Base-by-base conservation (phyloP, 1,140 invertebrate genomes). In the Caerostris darwini region DNA sequence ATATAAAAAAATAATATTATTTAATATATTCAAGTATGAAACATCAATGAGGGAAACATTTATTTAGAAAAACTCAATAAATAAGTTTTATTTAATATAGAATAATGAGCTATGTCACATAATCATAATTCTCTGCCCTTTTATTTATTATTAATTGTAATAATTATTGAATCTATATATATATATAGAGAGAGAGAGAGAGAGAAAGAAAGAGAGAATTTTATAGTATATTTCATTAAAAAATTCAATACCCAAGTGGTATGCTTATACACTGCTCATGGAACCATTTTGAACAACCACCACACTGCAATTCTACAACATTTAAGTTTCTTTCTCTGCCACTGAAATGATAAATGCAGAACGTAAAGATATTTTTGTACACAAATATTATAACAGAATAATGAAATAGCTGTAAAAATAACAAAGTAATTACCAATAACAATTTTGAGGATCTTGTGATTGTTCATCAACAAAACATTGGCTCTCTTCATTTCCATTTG, bases 211-310 rank as follows among this genome's bases (percentile, higher is more conserved):
- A 34, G 34, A 34, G 34, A 34, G 34, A 67, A 67, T 14, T 4
- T 6, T 17, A n/a, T 8, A 17, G 7, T 5, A 94, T 17, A 89
- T 88, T 83, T 94, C 77, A 83, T 59, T n/a, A n/a, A 85, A 56
- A 86, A 19, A 90, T 92, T 94, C 54, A 19, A 92, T 95, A 96
- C 96, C 98, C 98, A 50, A 99, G 95, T 95, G 99, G 98, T 96
- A 98, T 98, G 17, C 98, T 97, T 92, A 99, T 98, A 95, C 99
- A 99, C 3, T 98, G 98, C 96, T 99, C 98, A 95, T 99, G 99
- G 96, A 98, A 99, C 98, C 98, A 99, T 95, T 97, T 97, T 86
- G 97, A 97, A 95, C 99, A 99, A 95, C 97, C 98, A 61, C 98
- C 98, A 96, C 99, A 99, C 83, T 99, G 96, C 53, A 99, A 95